Evolutionary conservation across 1,140 invertebrate genomes (phyloP), one percentile per base, ranked within the genome.

Genomic region (Philaenus spumarius): DNA sequence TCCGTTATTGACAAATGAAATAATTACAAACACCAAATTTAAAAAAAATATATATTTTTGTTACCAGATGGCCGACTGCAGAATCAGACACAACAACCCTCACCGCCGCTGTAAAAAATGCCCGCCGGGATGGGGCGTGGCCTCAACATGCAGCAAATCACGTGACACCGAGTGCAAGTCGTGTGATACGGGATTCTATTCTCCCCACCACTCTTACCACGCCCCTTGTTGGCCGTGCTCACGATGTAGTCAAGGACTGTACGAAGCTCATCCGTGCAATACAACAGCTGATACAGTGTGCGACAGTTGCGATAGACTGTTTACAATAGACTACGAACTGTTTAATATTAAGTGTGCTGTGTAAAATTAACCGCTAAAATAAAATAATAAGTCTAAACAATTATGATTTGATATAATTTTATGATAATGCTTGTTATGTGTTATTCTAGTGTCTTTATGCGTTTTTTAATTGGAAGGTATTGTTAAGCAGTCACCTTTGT

Each of bases 161-260:
- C 63, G 59, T 26, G 72, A 78, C 63, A 77, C 75, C n/a, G 63
- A 67, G 23, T 78, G 77, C 64, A 60, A 60, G 3, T 69, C 71
- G 11, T 78, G 77, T 58, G 54, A 59, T 0, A 51, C 61, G 1
- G 75, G 74, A 19, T 73, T 70, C 1, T 77, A 77, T 66, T 75
- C 73, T 54, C 72, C 73, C 1, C 77, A 78, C 58, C 73, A 75
- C 65, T 72, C 69, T 54, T 69, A 62, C 2, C 71, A 72, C 20
- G 52, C 52, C 5, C 71, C 73, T 2, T 79, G 77, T 45, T 76
- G 73, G 71, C 72, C 73, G 35, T 79, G 77, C 62, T 77, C 77
- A 4, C 67, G 72, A 19, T 78, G 77, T 54, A 76, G 77, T 0
- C 69, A 69, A 5, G 76, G 76, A 1, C 63, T 78, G 4, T 78